Evolutionary conservation across 2,797 vertebrate genomes (phyloP).

Genomic region (Sylvia borin): DNA sequence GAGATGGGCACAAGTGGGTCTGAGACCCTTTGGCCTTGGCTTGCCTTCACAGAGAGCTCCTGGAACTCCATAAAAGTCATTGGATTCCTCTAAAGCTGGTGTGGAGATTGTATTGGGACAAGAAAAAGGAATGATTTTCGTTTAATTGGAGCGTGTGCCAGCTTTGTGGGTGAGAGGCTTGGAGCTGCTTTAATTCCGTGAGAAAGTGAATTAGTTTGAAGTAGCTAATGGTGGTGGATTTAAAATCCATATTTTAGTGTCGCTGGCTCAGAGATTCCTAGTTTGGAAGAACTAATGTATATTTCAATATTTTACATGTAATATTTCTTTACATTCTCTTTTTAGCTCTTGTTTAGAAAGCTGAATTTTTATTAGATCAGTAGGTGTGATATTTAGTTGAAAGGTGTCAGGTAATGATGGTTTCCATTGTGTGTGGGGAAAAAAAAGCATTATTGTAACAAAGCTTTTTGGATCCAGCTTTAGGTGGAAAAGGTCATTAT

Average conservation of each 20-base stretch:
- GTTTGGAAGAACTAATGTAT: neutral
- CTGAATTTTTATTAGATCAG: conserved; percentile 28
- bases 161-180: neutral
- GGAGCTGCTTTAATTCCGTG: neutral
- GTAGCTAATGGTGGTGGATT: neutral
- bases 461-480: neutral
- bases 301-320: neutral
- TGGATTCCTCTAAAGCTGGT: neutral
- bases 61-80: neutral
- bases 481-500: neutral
- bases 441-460: neutral
- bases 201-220: neutral
- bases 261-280: neutral
- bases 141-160: neutral
- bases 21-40: neutral
- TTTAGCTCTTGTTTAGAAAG: conserved; percentile 7
- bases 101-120: neutral
- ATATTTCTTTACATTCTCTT: neutral
- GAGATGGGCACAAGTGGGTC: neutral
- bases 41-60: neutral
- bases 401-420: neutral
- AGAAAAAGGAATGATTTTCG: neutral
- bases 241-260: neutral
- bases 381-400: conserved; percentile 15
- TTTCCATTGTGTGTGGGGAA: neutral